Evolutionary conservation across 1,140 invertebrate species (phyloP).

Genomic region (Plectrocnemia conspersa): DNA sequence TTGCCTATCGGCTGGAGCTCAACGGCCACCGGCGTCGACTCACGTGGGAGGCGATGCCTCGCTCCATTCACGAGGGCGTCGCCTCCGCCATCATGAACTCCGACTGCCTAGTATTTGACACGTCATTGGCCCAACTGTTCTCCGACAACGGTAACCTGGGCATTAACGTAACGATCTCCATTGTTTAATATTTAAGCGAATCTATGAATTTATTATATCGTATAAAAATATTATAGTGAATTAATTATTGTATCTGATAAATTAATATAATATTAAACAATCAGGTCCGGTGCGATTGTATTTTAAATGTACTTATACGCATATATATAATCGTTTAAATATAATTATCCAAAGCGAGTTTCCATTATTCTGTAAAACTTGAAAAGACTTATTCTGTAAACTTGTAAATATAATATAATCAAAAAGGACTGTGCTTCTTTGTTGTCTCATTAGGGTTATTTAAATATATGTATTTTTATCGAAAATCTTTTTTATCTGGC

Average conservation of each 20-base stretch:
- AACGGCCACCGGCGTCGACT: conserved; percentile 90
- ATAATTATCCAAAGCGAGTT: too few relatives aligned
- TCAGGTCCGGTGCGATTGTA: too few relatives aligned
- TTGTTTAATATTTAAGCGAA: conserved; percentile 58
- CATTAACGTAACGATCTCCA: conserved; percentile 98
- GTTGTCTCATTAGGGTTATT: too few relatives aligned
- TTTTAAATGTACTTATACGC: too few relatives aligned
- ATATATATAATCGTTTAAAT: too few relatives aligned
- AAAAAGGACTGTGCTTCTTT: too few relatives aligned
- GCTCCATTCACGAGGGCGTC: conserved; percentile 98
- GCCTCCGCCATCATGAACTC: conserved; percentile 97
- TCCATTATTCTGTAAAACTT: too few relatives aligned
- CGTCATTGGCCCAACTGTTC: conserved; percentile 95
- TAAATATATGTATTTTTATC: too few relatives aligned
- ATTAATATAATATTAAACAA: too few relatives aligned
- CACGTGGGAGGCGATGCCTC: conserved; percentile 98
- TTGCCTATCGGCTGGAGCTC: conserved; percentile 96
- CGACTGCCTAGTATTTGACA: conserved; percentile 98
- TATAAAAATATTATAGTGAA: background rate
- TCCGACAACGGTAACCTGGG: conserved; percentile 99
- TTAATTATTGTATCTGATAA: background rate
- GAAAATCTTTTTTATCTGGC: too few relatives aligned
- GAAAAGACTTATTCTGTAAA: too few relatives aligned
- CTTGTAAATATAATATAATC: too few relatives aligned
- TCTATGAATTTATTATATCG: background rate